Evolutionary conservation across 1,140 invertebrate genomes (phyloP).

Genomic region (Nasonia vitripennis): DNA sequence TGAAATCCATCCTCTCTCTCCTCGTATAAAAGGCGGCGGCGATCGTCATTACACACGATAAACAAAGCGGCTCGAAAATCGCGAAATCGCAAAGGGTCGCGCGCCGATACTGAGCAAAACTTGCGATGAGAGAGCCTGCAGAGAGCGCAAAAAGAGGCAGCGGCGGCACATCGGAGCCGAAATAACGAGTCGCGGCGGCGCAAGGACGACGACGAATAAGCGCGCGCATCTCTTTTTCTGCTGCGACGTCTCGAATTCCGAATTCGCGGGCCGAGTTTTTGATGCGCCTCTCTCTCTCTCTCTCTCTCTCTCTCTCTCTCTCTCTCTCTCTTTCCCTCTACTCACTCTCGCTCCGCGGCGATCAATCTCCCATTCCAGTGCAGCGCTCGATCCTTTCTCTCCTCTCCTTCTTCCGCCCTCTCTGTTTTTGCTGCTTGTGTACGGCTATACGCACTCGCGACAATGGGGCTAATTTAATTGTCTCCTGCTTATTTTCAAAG

Average conservation of each 20-base stretch:
- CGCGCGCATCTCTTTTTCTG: slow-evolving; percentile 32
- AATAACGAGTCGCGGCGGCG: slow-evolving; percentile 21
- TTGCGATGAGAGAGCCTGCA: no score
- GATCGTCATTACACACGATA: slow-evolving; percentile 6
- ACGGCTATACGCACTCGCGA: not conserved
- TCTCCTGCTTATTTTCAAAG: slow-evolving; percentile 13
- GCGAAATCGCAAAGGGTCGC: not conserved
- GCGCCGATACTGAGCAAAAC: no score
- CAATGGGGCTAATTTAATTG: slow-evolving; percentile 46
- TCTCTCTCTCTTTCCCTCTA: no score
- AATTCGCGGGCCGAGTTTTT: slow-evolving; percentile 50
- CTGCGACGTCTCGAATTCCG: slow-evolving; percentile 27
- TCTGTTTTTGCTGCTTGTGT: not conserved
- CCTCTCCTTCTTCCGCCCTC: not conserved
- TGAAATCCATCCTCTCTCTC: not conserved
- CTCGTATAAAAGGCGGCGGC: not conserved
- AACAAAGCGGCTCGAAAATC: slow-evolving; percentile 18
- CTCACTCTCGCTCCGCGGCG: not conserved
- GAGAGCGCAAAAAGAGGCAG: slow-evolving; percentile 9
- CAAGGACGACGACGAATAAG: not conserved
- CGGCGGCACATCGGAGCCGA: not conserved
- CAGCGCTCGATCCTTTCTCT: not conserved
- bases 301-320: not conserved
- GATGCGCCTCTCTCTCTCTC: slow-evolving; percentile 21
- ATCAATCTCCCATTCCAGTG: slow-evolving; percentile 40